phyloP scores from a whole-genome alignment of 2,797 vertebrate genomes.

The Mastacembelus armatus region DNA sequence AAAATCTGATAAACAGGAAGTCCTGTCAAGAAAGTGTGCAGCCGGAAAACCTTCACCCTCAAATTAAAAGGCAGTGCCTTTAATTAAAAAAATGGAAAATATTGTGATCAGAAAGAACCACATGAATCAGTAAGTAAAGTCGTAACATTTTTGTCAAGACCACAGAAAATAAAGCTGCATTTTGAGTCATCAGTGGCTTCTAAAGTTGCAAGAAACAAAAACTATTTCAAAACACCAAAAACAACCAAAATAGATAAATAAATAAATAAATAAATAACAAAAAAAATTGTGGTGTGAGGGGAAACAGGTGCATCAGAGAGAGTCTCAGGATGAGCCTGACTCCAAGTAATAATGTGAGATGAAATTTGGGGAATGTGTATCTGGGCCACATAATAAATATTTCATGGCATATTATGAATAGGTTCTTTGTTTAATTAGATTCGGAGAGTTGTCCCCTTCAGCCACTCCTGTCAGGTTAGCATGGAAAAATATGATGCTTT shows the following conservation, averaged over 20 bases:
- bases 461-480: slow-evolving; percentile 78
- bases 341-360: slow-evolving; percentile 45
- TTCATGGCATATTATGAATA: slow-evolving; percentile 73
- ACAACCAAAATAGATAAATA: neutral
- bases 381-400: slow-evolving; percentile 70
- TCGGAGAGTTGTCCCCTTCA: slow-evolving; percentile 75
- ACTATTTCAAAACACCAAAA: neutral
- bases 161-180: neutral
- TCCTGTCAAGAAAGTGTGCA: neutral
- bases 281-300: slow-evolving; percentile 13
- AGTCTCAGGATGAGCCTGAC: too few species aligned
- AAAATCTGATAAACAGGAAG: slow-evolving; percentile 14
- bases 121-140: neutral
- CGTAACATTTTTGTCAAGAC: slow-evolving; percentile 3
- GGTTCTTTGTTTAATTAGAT: slow-evolving; percentile 79
- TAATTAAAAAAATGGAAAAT: neutral
- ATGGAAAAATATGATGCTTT: slow-evolving; percentile 76
- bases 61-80: neutral
- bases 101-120: slow-evolving; percentile 16
- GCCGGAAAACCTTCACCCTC: neutral
- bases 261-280: neutral
- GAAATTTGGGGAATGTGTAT: slow-evolving; percentile 58
- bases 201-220: slow-evolving; percentile 17
- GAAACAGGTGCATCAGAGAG: too few species aligned
- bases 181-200: neutral